Base-by-base conservation (phyloP, 2,113 vertebrate species). In the Rhagologus leucostigma region DNA sequence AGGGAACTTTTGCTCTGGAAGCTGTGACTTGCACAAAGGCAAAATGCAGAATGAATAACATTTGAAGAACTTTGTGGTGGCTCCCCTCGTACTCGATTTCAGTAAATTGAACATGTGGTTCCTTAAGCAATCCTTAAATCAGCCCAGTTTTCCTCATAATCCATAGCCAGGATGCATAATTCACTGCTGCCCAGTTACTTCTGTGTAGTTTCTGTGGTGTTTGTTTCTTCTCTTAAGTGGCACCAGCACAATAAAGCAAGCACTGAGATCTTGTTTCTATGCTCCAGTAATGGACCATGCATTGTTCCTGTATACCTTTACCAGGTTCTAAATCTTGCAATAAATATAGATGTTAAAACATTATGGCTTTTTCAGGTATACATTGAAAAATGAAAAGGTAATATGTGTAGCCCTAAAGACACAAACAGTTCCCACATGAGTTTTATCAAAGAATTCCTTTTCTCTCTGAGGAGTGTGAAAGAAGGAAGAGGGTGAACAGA, bases 281-380 rank as follows among this genome's bases (percentile, higher is more conserved):
- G 71, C 63, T 91, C 4, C 4, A 10, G 59, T 88, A 42, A 42
- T 33, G 59, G 74, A 60, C 46, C 5, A 6, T 70, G 52, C 32
- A 12, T 77, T 71, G 44, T 92, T 94, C 27, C 6, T 82, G 12
- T 41, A 24, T 90, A 74, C 71, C 37, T 35, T 83, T 89, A 90
- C 37, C 55, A 88, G 87, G 68, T 80, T 86, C 56, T 81, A 49
- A 87, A n/a, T 93, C 47, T 89, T 92, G 93, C 93, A 96, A 96
- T 95, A 96, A 96, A 84, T 16, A 41, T 0, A 42, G 52, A 44
- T 85, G 13, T 90, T 85, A 64, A 88, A 86, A 67, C 42, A 64
- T 32, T 35, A 6, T 30, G 67, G 11, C 24, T 67, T 90, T 91
- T 94, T 95, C 84, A 92, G 75, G 71, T 91, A 81, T 65, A 44